Conservation (phyloP, 2,888 invertebrate species). For the Eueremaeus valkanovi region DNA sequence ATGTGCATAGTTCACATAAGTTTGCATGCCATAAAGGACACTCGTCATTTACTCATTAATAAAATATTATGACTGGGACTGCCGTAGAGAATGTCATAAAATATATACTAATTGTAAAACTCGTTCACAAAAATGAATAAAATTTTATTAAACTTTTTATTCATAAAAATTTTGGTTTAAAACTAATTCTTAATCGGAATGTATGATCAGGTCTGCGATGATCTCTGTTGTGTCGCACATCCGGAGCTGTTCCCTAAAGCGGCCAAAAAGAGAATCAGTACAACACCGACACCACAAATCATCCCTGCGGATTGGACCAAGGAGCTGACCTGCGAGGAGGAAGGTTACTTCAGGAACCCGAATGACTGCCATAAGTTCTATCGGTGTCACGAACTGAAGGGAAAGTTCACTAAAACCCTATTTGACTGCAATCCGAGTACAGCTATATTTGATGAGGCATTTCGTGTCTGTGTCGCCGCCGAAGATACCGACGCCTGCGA, state of each 20-base stretch:
- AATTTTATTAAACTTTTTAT: too few relatives aligned
- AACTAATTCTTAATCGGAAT: not conserved
- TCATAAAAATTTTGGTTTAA: not conserved
- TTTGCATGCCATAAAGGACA: too few relatives aligned
- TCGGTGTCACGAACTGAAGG: constrained; percentile 28
- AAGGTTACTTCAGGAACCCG: constrained; percentile 37
- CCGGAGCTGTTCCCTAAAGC: constrained; percentile 38
- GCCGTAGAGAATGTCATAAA: too few relatives aligned
- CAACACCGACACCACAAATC: not conserved
- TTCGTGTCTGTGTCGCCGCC: constrained; percentile 11
- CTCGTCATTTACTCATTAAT: too few relatives aligned
- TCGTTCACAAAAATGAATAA: too few relatives aligned
- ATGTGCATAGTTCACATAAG: too few relatives aligned
- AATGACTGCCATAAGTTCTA: constrained; percentile 40
- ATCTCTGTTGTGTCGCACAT: constrained; percentile 35
- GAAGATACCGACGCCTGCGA: constrained; percentile 29
- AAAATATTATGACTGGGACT: too few relatives aligned
- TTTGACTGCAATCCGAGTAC: constrained; percentile 34
- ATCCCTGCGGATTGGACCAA: constrained; percentile 37
- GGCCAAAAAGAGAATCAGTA: not conserved
- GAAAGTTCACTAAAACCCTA: constrained; percentile 28
- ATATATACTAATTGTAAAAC: too few relatives aligned
- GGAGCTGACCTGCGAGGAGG: constrained; percentile 33
- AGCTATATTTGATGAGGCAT: constrained; percentile 24
- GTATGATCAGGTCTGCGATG: constrained; percentile 30